phyloP scores from a whole-genome alignment of 2,113 vertebrate species.

The Psittacus erithacus region DNA sequence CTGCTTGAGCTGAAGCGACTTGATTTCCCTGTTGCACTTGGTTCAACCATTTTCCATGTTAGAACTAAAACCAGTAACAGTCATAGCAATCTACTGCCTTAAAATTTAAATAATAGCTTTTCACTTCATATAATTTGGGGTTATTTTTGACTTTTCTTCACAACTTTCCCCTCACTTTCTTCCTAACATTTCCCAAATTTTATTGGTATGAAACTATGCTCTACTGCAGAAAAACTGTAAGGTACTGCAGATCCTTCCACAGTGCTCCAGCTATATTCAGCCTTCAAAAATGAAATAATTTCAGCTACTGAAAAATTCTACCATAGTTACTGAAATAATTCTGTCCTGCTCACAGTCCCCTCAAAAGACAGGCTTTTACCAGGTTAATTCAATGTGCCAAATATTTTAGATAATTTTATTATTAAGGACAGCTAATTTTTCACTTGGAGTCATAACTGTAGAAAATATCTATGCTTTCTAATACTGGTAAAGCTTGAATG shows the following conservation, averaged over 20 bases:
- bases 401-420: background rate
- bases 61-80: background rate
- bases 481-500: background rate
- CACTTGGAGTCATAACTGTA: background rate
- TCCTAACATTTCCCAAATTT: background rate
- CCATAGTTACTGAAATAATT: background rate
- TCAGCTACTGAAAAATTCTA: background rate
- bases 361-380: background rate
- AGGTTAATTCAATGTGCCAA: background rate
- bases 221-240: background rate
- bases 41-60: background rate
- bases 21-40: background rate
- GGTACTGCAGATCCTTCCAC: background rate
- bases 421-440: background rate
- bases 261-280: background rate
- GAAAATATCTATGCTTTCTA: background rate
- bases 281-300: background rate
- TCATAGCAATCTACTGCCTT: background rate
- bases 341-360: background rate
- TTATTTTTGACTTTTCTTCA: background rate
- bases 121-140: background rate
- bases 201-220: background rate
- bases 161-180: background rate
- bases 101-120: background rate
- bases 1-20: background rate